Percentiles rank a stretch among this genome's conserved stretches.
Conservation (phyloP, 2,888 invertebrate species). For the Pollenia amentaria region DNA sequence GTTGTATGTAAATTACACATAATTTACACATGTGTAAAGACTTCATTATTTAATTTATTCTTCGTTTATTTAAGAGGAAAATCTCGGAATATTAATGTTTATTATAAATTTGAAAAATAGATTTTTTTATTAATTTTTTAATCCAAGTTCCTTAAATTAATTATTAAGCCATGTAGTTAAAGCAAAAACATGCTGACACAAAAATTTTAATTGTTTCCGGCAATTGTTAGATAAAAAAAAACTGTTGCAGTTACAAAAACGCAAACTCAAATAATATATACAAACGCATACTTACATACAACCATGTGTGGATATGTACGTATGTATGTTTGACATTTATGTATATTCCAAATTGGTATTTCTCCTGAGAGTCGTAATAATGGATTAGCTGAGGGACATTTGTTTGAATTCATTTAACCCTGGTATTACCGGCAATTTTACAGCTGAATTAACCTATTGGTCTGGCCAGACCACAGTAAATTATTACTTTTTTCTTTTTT, state of each 20-base stretch:
- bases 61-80: too few relatives aligned
- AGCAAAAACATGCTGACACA: not conserved
- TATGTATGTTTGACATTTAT: conserved; percentile 50
- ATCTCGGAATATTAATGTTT: too few relatives aligned
- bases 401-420: conserved; percentile 63
- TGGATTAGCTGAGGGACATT: conserved; percentile 82
- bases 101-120: too few relatives aligned
- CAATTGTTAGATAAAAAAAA: conserved; percentile 6
- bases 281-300: not conserved
- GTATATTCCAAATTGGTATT: conserved; percentile 46
- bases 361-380: conserved; percentile 81
- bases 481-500: too few relatives aligned
- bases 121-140: not conserved
- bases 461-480: too few relatives aligned
- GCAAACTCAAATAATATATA: not conserved
- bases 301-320: not conserved
- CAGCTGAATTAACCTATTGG: too few relatives aligned
- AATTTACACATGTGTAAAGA: too few relatives aligned
- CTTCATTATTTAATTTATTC: too few relatives aligned
- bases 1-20: too few relatives aligned
- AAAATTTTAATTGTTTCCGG: conserved; percentile 28
- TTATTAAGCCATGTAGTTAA: conserved; percentile 29
- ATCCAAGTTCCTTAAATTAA: conserved; percentile 2
- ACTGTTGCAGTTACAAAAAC: not conserved
- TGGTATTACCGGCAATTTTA: too few relatives aligned